These are phyloP conservation scores for Pipistrellus nathusii DNA, from an alignment of 2,797 vertebrate genomes.

Conservation along the genomic window DNA sequence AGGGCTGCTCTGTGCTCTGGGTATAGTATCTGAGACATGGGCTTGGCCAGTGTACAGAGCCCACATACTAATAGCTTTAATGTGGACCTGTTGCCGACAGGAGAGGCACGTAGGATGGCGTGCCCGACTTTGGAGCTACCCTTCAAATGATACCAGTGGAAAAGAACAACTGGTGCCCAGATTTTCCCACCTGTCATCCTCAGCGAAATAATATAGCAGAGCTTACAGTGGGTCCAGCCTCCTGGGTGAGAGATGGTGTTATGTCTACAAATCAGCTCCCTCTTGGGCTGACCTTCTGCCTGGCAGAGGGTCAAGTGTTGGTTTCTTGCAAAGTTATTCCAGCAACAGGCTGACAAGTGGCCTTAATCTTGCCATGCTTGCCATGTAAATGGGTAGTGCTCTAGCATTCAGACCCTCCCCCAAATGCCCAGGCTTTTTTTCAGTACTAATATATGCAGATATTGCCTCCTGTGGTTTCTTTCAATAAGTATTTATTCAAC, in stretches of 20 bases:
- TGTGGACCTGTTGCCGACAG: slow-evolving; percentile 63
- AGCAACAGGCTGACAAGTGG: slow-evolving; percentile 61
- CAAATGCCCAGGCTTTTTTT: neutral
- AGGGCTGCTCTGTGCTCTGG: neutral
- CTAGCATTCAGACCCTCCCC: neutral
- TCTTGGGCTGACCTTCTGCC: slow-evolving; percentile 77
- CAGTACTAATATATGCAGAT: slow-evolving; percentile 30
- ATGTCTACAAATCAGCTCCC: slow-evolving; percentile 74
- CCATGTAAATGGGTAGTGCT: slow-evolving; percentile 6
- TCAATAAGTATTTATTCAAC: slow-evolving; percentile 30
- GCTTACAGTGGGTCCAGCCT: slow-evolving; percentile 65
- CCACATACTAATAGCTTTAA: slow-evolving; percentile 69
- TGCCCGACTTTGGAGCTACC: slow-evolving; percentile 79
- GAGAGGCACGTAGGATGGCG: slow-evolving; percentile 71
- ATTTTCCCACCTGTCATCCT: slow-evolving; percentile 80
- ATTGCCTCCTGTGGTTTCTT: slow-evolving; percentile 23
- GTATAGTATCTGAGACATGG: slow-evolving; percentile 42
- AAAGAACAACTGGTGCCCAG: slow-evolving; percentile 84
- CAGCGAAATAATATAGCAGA: slow-evolving; percentile 76
- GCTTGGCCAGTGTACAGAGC: slow-evolving; percentile 71
- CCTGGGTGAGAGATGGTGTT: slow-evolving; percentile 75
- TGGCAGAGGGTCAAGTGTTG: slow-evolving; percentile 68
- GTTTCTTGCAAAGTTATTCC: slow-evolving; percentile 71
- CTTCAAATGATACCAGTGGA: slow-evolving; percentile 79
- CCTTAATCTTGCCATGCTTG: slow-evolving; percentile 48